Evolutionary conservation across 1,140 invertebrate genomes (phyloP).

Genomic region (Phocides pigmalion): DNA sequence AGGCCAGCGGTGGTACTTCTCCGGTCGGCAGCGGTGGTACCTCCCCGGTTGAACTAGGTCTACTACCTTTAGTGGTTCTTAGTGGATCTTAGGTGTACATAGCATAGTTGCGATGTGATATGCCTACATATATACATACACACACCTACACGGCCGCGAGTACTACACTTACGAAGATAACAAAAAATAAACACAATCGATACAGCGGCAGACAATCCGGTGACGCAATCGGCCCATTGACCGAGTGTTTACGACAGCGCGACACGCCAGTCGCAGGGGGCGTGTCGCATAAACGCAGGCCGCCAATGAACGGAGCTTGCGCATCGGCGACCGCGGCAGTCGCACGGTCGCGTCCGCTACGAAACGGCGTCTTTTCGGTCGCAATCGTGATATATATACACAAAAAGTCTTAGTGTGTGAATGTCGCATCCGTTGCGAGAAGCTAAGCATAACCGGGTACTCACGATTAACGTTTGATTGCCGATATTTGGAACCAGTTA

Average conservation of each 20-base stretch:
- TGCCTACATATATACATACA: not conserved
- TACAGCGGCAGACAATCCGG: slow-evolving; percentile 20
- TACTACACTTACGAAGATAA: slow-evolving; percentile 12
- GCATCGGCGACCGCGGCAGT: slow-evolving; percentile 49
- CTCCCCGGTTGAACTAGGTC: too few species aligned
- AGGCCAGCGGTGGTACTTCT: too few species aligned
- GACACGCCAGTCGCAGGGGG: slow-evolving; percentile 50
- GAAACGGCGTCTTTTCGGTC: slow-evolving; percentile 46
- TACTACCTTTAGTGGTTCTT: too few species aligned
- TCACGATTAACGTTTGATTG: too few species aligned
- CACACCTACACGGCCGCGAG: too few species aligned
- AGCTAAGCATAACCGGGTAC: not conserved
- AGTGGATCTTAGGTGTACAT: too few species aligned
- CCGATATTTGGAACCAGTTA: too few species aligned
- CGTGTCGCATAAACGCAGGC: slow-evolving; percentile 40
- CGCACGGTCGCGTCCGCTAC: slow-evolving; percentile 37
- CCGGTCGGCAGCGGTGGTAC: too few species aligned
- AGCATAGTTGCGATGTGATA: too few species aligned
- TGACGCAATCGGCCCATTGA: slow-evolving; percentile 28
- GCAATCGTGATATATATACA: slow-evolving; percentile 18
- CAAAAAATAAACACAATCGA: slow-evolving; percentile 30
- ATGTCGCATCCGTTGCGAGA: not conserved
- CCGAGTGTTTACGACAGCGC: slow-evolving; percentile 35
- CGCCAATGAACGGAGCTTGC: slow-evolving; percentile 47
- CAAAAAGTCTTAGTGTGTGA: not conserved